Percentiles rank a stretch among this genome's conserved stretches.
phyloP scores from a whole-genome alignment of 2,888 invertebrate species.

The Perizoma affinitatum region DNA sequence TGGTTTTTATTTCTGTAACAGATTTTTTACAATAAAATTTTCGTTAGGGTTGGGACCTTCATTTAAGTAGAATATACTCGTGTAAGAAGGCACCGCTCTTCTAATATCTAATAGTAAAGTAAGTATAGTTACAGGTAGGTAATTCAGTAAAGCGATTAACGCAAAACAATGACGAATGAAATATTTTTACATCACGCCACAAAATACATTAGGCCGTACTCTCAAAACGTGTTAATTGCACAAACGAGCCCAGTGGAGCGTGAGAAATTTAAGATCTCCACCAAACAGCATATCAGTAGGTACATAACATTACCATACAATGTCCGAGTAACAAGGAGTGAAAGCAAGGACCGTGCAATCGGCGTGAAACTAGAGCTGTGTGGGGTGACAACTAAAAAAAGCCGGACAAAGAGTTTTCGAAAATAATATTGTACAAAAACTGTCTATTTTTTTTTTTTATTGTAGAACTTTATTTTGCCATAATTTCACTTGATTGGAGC shows the following conservation, averaged over 20 bases:
- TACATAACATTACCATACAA: constrained; percentile 60
- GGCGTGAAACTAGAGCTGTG: constrained; percentile 4
- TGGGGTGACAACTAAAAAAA: neutral
- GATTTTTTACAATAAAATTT: too few relatives aligned
- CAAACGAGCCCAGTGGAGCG: constrained; percentile 58
- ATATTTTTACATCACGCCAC: constrained; percentile 36
- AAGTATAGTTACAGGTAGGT: too few relatives aligned
- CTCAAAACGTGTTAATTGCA: constrained; percentile 56
- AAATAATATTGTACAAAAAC: too few relatives aligned
- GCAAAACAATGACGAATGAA: constrained; percentile 48
- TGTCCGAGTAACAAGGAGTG: constrained; percentile 62
- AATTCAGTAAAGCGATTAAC: neutral
- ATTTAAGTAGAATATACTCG: too few relatives aligned
- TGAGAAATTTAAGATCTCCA: constrained; percentile 61
- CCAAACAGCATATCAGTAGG: constrained; percentile 53
- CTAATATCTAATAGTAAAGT: too few relatives aligned
- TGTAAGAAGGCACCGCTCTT: too few relatives aligned
- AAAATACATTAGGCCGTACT: constrained; percentile 45
- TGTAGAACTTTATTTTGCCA: too few relatives aligned
- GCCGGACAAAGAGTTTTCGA: neutral
- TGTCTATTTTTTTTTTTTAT: too few relatives aligned
- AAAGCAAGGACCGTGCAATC: constrained; percentile 52
- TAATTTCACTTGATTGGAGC: too few relatives aligned
- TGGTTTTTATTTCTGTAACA: too few relatives aligned
- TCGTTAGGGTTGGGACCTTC: too few relatives aligned